These are phyloP conservation scores for Brachionus sp. DNA, from an alignment of 1,140 invertebrate species.

Conservation along the genomic window DNA sequence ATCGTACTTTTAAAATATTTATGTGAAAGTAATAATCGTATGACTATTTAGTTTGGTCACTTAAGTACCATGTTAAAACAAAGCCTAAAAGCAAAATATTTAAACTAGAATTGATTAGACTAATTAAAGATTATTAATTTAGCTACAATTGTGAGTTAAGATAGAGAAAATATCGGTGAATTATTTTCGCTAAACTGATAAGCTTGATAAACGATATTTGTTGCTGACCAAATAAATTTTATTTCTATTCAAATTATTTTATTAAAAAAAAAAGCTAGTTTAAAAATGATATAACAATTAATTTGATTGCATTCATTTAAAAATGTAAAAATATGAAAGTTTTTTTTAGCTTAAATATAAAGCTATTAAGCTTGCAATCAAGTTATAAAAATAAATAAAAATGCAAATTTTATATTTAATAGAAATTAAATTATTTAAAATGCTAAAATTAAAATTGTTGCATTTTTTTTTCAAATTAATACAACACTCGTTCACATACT, in stretches of 20 bases:
- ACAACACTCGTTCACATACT: neutral
- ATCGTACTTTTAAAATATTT: neutral
- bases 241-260: neutral
- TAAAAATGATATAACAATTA: neutral
- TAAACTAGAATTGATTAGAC: neutral
- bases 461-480: neutral
- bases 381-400: conserved; percentile 18
- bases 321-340: neutral
- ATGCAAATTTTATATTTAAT: conserved; percentile 23
- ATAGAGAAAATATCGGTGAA: neutral
- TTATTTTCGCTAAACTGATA: neutral
- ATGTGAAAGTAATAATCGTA: neutral
- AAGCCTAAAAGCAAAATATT: neutral
- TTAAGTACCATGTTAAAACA: no score
- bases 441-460: conserved; percentile 17
- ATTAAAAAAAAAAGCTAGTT: neutral
- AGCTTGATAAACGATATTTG: neutral
- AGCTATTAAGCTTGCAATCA: conserved; percentile 9
- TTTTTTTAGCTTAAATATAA: neutral
- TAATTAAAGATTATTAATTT: neutral
- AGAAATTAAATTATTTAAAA: neutral
- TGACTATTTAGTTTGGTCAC: neutral
- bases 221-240: neutral
- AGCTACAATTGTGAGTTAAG: neutral
- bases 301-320: neutral